Evolutionary conservation across 1,140 invertebrate species (phyloP), one percentile per base, ranked within the genome.

Genomic region (Drosophila lini): DNA sequence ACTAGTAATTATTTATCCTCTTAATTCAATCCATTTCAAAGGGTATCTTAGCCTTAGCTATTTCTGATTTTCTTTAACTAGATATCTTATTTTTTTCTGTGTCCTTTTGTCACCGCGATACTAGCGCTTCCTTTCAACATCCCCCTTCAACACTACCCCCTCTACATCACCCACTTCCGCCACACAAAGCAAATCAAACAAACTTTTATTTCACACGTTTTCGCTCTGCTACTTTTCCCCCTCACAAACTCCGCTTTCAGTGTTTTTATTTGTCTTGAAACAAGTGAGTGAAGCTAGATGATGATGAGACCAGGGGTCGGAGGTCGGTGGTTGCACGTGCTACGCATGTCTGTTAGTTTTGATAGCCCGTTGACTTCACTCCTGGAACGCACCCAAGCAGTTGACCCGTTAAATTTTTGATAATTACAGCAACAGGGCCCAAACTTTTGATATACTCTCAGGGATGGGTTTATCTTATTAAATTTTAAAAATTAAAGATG

Each of bases 131-230:
- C 42, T 44, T 25, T n/a, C 34, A 25, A 28, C 13, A 22, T 22
- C 36, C 41, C 3, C 22, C 31, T 42, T 15, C 13, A 40, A 16
- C 47, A 52, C 28, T 38, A 19, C 53, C 13, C 41, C 28, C 38
- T 15, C 59, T 22, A 16, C 22, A 44, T 47, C 55, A 15, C 34
- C 15, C 40, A 38, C 53, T 70, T 47, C 50, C 56, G 44, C 32
- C 57, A 31, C 65, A 80, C 79, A 73, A 74, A 88, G 83, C 63
- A 86, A 88, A 65, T 80, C 83, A 86, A 86, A 86, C 83, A 88
- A 71, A 88, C 84, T 86, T 86, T 82, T 75, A 74, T 86, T 86
- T 86, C 83, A 88, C 80, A 86, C 82, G 83, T 88, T 88, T 73
- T 88, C 83, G 82, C 68, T 81, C 52, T 77, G 69, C 52, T 71